Evolutionary conservation across 2,888 invertebrate species (phyloP).

Genomic region (Philaethria dido): DNA sequence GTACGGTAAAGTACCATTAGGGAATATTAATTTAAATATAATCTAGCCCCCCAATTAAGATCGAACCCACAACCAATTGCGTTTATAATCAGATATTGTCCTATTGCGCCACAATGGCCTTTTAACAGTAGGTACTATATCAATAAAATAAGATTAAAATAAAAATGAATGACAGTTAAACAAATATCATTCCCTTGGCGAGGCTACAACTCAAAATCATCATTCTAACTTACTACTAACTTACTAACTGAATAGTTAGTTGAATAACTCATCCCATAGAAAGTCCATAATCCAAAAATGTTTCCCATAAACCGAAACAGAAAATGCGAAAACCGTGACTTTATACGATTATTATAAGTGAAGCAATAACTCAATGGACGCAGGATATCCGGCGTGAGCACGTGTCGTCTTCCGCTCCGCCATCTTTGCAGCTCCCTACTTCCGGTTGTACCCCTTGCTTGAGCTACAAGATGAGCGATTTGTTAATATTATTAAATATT

Average conservation of each 20-base stretch:
- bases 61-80: too few species aligned
- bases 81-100: too few species aligned
- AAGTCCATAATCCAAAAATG: conserved; percentile 39
- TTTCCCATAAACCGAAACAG: conserved; percentile 35
- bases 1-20: too few species aligned
- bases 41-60: too few species aligned
- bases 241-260: neutral
- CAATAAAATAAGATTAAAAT: too few species aligned
- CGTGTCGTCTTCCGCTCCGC: conserved; percentile 80
- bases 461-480: conserved; percentile 53
- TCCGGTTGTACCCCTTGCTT: conserved; percentile 79
- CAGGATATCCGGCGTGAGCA: conserved; percentile 80
- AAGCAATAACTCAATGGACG: conserved; percentile 78
- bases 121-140: too few species aligned
- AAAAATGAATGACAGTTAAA: too few species aligned
- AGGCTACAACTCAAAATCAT: neutral
- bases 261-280: neutral
- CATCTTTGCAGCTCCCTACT: conserved; percentile 74
- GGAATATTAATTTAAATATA: too few species aligned
- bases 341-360: conserved; percentile 57
- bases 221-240: neutral
- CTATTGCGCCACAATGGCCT: too few species aligned
- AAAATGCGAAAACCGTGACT: conserved; percentile 44
- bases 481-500: neutral
- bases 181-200: too few species aligned